phyloP scores from a whole-genome alignment of 2,797 vertebrate species.

The Eutrigla gurnardus region DNA sequence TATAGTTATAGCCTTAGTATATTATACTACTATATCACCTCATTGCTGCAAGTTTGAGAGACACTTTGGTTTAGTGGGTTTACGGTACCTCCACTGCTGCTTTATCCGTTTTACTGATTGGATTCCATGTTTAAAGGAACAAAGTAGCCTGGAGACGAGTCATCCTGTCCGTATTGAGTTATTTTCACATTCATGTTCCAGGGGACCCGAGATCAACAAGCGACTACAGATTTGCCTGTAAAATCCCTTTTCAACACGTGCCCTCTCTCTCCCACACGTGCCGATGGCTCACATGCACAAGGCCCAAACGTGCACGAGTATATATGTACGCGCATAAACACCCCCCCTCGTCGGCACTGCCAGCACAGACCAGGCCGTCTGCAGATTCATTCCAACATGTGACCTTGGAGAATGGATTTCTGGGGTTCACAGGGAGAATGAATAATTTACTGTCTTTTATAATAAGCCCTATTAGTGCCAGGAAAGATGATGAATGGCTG shows the following conservation, averaged over 20 bases:
- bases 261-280: constrained; percentile 9
- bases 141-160: constrained; percentile 22
- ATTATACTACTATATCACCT: too few relatives aligned
- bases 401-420: constrained; percentile 67
- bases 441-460: constrained; percentile 73
- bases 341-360: neutral
- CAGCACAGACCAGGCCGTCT: constrained; percentile 21
- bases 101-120: constrained; percentile 31
- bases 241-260: constrained; percentile 27
- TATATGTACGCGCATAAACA: constrained; percentile 5
- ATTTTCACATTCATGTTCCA: constrained; percentile 38
- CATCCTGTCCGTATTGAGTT: constrained; percentile 21
- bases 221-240: constrained; percentile 22
- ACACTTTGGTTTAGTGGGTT: constrained; percentile 16
- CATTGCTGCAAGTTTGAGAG: too few relatives aligned
- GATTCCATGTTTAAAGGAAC: constrained; percentile 44
- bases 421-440: constrained; percentile 55
- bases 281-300: constrained; percentile 15
- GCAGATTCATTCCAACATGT: constrained; percentile 39
- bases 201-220: constrained; percentile 29
- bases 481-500: constrained; percentile 73
- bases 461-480: constrained; percentile 74
- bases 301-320: constrained; percentile 13
- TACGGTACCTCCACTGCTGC: constrained; percentile 8
- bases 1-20: too few relatives aligned